Evolutionary conservation across 2,888 invertebrate species (phyloP), one percentile per base, ranked within the genome.

Genomic region (Mythimna pallens): DNA sequence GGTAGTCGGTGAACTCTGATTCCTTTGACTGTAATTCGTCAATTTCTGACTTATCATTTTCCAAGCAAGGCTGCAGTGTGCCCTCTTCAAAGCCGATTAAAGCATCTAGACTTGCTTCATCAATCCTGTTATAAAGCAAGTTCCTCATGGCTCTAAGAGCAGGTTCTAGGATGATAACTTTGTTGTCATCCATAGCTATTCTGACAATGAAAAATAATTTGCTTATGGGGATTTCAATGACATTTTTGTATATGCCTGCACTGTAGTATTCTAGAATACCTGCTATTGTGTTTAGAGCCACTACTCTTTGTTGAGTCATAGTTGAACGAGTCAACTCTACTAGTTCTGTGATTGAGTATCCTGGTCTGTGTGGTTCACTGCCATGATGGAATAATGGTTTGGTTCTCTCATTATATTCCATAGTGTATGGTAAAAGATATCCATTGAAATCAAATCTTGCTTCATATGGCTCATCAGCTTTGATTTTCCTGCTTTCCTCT

Each of bases 321-420:
- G 97, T 97, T 1, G 98, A 98, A 88, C 98, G 96, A 50, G 98
- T 97, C 2, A 99, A 94, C 79, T 98, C 98, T 86, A 99, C 97
- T 0, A 99, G 92, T 94, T 99, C 99, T 83, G 98, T 98, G 17
- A 99, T 92, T 0, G 99, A 98, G 92, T 99, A 99, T 0, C 99
- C 99, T 3, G 99, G 98, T 77, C 99, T 96, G 78, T 98, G 98
- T 10, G 99, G 98, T 92, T 99, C 99, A 82, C 98, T 98, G 0
- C 99, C 99, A 93, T 99, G 99, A 92, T 99, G 98, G 93, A 99
- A 99, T 22, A 99, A 96, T 36, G 97, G 94, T 86, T 97, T 97
- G 0, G 96, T 96, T 73, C 96, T 88, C 66, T 96, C 97, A 80
- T 94, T 94, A 78, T 93, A 96, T 63, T 97, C 97, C 61, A 97